These are phyloP conservation scores for Corythaeola cristata DNA, from an alignment of 2,113 vertebrate species.

Conservation along the genomic window DNA sequence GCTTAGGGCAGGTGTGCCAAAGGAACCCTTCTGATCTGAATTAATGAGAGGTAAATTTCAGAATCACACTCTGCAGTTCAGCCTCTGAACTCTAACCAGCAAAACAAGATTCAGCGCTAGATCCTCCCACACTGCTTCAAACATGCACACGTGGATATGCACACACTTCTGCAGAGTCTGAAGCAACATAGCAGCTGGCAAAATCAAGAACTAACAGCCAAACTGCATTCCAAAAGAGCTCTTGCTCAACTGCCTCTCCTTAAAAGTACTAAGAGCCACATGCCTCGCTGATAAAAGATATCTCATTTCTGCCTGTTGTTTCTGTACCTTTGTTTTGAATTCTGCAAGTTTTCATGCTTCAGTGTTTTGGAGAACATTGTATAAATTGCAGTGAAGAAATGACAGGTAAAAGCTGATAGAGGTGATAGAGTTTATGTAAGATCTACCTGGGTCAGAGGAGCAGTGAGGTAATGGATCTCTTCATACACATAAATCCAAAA, in stretches of 20 bases:
- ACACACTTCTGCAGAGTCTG: conserved; percentile 30
- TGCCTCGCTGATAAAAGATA: conserved; percentile 4
- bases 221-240: conserved; percentile 27
- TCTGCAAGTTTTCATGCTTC: not conserved
- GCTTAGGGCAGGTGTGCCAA: not conserved
- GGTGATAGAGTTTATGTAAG: not conserved
- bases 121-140: conserved; percentile 7
- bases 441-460: not conserved
- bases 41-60: not conserved
- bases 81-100: not conserved
- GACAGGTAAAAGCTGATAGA: not conserved
- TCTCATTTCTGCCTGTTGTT: not conserved
- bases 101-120: not conserved
- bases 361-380: not conserved
- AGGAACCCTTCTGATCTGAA: not conserved
- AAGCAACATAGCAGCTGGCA: conserved; percentile 4
- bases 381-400: not conserved
- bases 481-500: not conserved
- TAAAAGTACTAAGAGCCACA: not conserved
- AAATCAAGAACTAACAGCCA: conserved; percentile 15
- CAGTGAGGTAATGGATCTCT: not conserved
- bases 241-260: conserved; percentile 26
- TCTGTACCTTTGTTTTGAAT: not conserved
- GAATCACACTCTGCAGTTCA: not conserved
- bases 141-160: not conserved